Base-by-base conservation (phyloP, 1,140 invertebrate species). In the Leucophenga varia region DNA sequence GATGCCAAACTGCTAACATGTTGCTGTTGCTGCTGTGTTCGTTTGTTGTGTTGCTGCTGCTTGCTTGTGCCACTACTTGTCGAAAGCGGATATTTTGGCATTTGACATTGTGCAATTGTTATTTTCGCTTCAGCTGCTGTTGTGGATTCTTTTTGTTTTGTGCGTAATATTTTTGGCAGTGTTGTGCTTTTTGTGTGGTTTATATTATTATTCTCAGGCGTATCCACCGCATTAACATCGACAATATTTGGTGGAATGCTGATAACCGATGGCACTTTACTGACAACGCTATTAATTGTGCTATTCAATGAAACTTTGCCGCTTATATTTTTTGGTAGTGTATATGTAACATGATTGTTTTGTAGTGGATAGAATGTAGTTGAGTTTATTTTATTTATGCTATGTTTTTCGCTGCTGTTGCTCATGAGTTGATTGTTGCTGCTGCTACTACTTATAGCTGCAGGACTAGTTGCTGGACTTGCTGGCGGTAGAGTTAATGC, bases 211-310 rank as follows among this genome's bases (percentile, higher is more conserved):
- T 56, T 45, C 49, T 32, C 38, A 63, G 55, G 36, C 50, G 55
- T 43, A 47, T 41, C 8, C 18, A 40, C 18, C 12, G 21, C 37
- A 28, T 39, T 32, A 2, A 31, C 19, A 10, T 34, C 43, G 3
- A 22, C 19, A 9, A 25, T 18, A 31, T 46, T 14, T 1, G 58
- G 54, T 8, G 73, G 73, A 39, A 75, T 67, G 31, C 61, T 75
- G 18, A 75, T 72, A 9, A 75, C 72, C 13, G 73, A 73, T 14
- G 73, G 73, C 32, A 75, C 73, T 31, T 75, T 75, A 54, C 68
- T 73, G 19, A 75, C 70, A 20, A 75, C 73, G 41, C 63, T 75
- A 20, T 71, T 63, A 32, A 75, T 74, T 28, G 72, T 70, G 38
- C 70, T 72, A 47, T 74, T 74, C 12, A 73, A 45, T 3, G 72